Conservation (phyloP, 2,888 invertebrate genomes). For the Lithosia quadra region DNA sequence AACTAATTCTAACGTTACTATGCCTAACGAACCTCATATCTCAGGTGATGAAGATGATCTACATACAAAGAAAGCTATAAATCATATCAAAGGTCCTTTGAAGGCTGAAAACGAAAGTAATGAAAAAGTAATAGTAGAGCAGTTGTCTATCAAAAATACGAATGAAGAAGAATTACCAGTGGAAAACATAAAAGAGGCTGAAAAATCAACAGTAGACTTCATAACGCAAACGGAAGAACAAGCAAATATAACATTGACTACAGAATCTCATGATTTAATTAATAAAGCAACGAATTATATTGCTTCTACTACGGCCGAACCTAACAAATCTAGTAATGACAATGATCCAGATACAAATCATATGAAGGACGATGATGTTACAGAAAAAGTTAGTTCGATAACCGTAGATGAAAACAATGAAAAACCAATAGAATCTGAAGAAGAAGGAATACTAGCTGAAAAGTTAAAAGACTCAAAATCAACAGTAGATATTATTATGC, state of each 20-base stretch:
- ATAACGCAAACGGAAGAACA: neutral
- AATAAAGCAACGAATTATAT: neutral
- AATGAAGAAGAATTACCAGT: neutral
- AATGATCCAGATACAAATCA: neutral
- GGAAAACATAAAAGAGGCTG: neutral
- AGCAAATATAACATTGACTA: neutral
- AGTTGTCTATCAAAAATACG: neutral
- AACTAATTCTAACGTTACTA: neutral
- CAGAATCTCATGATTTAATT: neutral
- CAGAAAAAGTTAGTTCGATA: neutral
- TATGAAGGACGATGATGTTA: neutral
- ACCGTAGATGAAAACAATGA: neutral
- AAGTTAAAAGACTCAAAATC: neutral
- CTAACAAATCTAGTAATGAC: neutral
- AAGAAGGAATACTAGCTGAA: neutral
- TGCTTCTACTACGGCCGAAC: neutral
- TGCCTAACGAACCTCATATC: neutral
- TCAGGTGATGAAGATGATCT: neutral
- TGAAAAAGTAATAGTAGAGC: neutral
- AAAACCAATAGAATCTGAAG: neutral
- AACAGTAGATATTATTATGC: neutral
- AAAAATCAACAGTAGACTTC: neutral
- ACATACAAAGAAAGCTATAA: neutral
- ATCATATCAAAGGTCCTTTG: neutral
- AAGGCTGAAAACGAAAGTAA: neutral